Evolutionary conservation across 2,888 invertebrate genomes (phyloP), one percentile per base, ranked within the genome.

Genomic region (Rhamphomyia laevipes): DNA sequence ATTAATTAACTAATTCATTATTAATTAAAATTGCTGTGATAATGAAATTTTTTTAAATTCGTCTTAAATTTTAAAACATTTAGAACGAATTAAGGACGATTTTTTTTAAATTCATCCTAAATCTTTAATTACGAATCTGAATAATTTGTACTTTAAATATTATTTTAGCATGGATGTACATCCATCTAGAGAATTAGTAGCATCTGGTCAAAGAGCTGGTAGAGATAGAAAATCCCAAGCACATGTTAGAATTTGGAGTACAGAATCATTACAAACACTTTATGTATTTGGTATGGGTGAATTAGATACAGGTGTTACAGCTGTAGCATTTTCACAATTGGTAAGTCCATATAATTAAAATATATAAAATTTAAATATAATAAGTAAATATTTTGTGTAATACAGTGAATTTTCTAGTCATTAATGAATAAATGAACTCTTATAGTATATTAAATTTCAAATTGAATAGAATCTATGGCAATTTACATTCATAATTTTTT

Each of bases 251-350:
- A 88, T 94, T 58, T 94, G 93, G 93, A 88, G 91, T 64, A 87
- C 89, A 0, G 86, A 88, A 68, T 86, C 89, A 1, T 70, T 94
- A 55, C 86, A 87, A 66, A 93, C 92, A 0, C 74, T 90, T 38
- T 87, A 89, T 63, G 88, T 92, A 27, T 87, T 93, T 63, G 92
- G 93, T 5, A 86, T 90, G 82, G 90, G 90, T 0, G 89, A 90
- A 67, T 82, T 92, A 63, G 87, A 88, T 61, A 78, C 85, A 46
- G 91, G 90, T 0, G 88, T 94, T 0, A 78, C 88, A 0, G 89
- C 91, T 0, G 83, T 94, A 2, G 88, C 89, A 0, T 94, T 93
- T 68, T 91, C 91, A 0, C 87, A 88, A 65, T 71, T 89, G 73
- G 89, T 89, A 68, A 74, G 70, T 59, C 30, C n/a, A n/a, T n/a